Evolutionary conservation across 2,113 vertebrate genomes (phyloP), one percentile per base, ranked within the genome.

Genomic region (Alethe castanea): DNA sequence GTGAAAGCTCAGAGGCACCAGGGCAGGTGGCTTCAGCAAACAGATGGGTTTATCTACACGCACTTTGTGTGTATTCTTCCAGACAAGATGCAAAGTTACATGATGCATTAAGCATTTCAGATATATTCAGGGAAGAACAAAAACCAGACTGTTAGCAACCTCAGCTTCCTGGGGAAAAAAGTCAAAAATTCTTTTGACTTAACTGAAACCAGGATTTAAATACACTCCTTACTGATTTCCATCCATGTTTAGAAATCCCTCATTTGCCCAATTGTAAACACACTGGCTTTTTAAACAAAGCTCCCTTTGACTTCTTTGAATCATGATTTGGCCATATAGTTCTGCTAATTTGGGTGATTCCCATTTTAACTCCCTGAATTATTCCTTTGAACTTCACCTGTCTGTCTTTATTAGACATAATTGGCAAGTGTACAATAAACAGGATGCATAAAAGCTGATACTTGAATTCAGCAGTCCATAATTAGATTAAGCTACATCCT

Each of bases 401-500:
- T 61, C 94, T 53, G 14, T 85, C 90, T 67, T 26, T 54, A 90
- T 92, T 73, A 95, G 74, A 87, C 52, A 69, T 94, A 97, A 86
- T 70, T 91, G 81, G 82, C 67, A 88, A 81, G 71, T 64, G 26
- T 94, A 95, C 93, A 95, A 92, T 62, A 96, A 97, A 86, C 65
- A 97, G 92, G 79, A 97, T 77, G 71, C 88, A 92, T 90, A 89
- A 94, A 95, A 96, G 67, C 83, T 76, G 82, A 92, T 91, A 88
- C 93, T 73, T 70, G 33, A 94, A 91, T 94, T 52, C 81, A 66
- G 78, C 13, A 76, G 74, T 67, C 23, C 0, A 0, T 95, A 96
- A 94, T 96, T 96, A 92, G 65, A 96, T 95, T 81, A 95, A 86
- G 50, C 66, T 95, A 59, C 72, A 92, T 73, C 29, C n/a, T 57